These are phyloP conservation scores for Cliona cf. orientalis DNA, from an alignment of 37 sponge, comb jelly and placozoan species.

Conservation along the genomic window DNA sequence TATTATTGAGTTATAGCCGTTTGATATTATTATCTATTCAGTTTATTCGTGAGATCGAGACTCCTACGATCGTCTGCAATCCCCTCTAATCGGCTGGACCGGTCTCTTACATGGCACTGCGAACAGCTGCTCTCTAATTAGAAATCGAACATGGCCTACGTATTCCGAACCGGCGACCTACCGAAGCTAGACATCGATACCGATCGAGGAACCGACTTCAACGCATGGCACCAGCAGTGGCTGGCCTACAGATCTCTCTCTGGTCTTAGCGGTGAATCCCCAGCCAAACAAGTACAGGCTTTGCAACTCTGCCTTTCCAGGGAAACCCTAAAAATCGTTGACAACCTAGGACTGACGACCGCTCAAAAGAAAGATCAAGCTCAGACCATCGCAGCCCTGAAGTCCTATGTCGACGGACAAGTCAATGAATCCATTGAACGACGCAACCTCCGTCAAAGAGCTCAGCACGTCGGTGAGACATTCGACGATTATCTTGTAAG, in stretches of 20 bases:
- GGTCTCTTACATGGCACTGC: too few relatives aligned
- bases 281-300: conserved; percentile 18
- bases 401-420: conserved; percentile 1
- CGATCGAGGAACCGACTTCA: too few relatives aligned
- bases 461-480: conserved; percentile 7
- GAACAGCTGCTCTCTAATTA: too few relatives aligned
- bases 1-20: too few relatives aligned
- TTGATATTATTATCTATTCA: too few relatives aligned
- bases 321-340: conserved; percentile 27
- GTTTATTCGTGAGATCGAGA: too few relatives aligned
- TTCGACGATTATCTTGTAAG: conserved; percentile 11
- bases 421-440: conserved; percentile 30
- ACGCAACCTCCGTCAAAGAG: conserved; percentile 6
- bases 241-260: conserved; percentile 6
- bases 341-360: conserved; percentile 19
- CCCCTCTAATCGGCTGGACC: too few relatives aligned
- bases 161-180: too few relatives aligned
- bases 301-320: conserved; percentile 19
- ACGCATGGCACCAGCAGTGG: too few relatives aligned
- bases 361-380: conserved; percentile 22
- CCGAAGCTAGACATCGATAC: too few relatives aligned
- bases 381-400: conserved; percentile 31
- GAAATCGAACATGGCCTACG: too few relatives aligned
- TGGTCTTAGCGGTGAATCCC: neutral
- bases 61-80: too few relatives aligned